Evolutionary conservation across 2,797 vertebrate species (phyloP), one percentile per base, ranked within the genome.

Genomic region (Melanogrammus aeglefinus): DNA sequence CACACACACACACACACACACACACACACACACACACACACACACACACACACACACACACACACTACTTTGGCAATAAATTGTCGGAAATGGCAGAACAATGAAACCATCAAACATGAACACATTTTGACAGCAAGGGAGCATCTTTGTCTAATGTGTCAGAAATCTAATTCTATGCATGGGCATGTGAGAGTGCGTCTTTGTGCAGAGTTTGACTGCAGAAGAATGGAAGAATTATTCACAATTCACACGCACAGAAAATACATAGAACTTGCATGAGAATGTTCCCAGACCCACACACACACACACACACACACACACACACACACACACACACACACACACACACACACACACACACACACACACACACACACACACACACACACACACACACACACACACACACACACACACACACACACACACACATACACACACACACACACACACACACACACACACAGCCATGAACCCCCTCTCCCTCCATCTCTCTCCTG

Each of bases 401-500:
- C 6, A 72, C 51, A 73, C 7, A 77, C 76, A 33, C 31, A 71
- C 74, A 73, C 35, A 44, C 78, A 36, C 44, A 27, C 35, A 69
- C 74, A 79, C 63, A 39, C 33, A 81, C 76, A 77, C 78, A 79
- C 47, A 71, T 35, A 70, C 44, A 73, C 47, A 29, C 36, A 70
- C 36, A 74, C 51, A 79, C 66, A 72, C 31, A 75, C 44, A 16
- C 14, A 74, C 21, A n/a, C 73, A 77, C 1, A 16, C 39, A 75
- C n/a, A 16, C 38, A 6, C 41, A 2, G 1, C 6, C 18, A 39
- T 16, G 31, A 9, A 3, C 74, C 78, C 13, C 7, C 10, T 82
- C 51, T 57, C 51, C 21, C 51, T 57, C 51, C 51, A 83, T 85
- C 84, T 86, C 80, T 72, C 84, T 71, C 82, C 83, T 36, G 78